phyloP scores from a whole-genome alignment of 2,888 invertebrate species.

The Calliopum simillimum region DNA sequence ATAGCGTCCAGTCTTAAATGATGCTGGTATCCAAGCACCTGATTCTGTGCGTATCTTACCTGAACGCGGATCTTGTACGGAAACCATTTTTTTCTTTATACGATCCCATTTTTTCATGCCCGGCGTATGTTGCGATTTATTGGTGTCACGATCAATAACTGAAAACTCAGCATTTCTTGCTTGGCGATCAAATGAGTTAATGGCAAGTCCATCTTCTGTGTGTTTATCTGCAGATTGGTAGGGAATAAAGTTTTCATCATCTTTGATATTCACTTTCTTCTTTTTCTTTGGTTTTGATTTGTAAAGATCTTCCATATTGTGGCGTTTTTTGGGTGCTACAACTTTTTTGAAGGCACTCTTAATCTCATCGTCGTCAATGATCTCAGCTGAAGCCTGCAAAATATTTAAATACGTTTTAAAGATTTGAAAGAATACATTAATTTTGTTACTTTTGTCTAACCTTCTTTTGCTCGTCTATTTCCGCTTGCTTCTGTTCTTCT shows the following conservation, averaged over 20 bases:
- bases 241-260: conserved; percentile 88
- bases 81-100: conserved; percentile 95
- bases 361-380: conserved; percentile 71
- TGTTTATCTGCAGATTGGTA: conserved; percentile 87
- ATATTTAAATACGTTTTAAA: neutral
- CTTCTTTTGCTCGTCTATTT: conserved; percentile 30
- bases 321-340: conserved; percentile 69
- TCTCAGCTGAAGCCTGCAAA: conserved; percentile 57
- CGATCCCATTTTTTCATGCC: conserved; percentile 90
- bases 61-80: conserved; percentile 69
- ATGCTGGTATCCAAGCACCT: conserved; percentile 93
- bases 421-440: neutral
- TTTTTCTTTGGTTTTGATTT: conserved; percentile 70
- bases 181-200: conserved; percentile 84
- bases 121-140: conserved; percentile 73
- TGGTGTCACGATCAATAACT: conserved; percentile 82
- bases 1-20: conserved; percentile 92
- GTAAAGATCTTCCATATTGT: conserved; percentile 71
- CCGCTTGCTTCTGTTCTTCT: conserved; percentile 51
- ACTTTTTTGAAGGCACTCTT: conserved; percentile 71
- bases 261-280: conserved; percentile 69
- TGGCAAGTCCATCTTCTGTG: conserved; percentile 77
- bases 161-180: conserved; percentile 86
- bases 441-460: conserved; percentile 4
- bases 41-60: conserved; percentile 95